phyloP scores from a whole-genome alignment of 2,113 vertebrate genomes.

The Falco punctatus region DNA sequence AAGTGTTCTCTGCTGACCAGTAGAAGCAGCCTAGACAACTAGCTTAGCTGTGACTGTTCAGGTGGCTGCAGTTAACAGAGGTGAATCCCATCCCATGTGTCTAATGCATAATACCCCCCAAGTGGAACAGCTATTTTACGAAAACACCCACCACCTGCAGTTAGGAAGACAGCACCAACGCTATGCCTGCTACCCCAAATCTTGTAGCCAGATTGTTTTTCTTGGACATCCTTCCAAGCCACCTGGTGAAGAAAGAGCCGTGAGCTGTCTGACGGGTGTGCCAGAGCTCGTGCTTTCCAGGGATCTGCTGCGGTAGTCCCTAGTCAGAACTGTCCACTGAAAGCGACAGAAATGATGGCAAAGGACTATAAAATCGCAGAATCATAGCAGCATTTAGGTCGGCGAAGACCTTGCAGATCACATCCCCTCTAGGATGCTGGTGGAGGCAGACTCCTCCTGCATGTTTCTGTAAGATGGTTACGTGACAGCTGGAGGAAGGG shows the following conservation, averaged over 20 bases:
- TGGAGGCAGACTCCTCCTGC: background rate
- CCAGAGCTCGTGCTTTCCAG: background rate
- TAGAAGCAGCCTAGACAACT: background rate
- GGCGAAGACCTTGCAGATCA: too few species aligned
- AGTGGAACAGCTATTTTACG: background rate
- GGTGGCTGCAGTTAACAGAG: background rate
- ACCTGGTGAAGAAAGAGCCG: background rate
- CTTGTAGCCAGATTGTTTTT: background rate
- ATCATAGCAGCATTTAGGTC: too few species aligned
- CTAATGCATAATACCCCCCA: background rate
- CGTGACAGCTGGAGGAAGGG: background rate
- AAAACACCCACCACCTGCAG: background rate
- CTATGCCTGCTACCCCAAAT: background rate
- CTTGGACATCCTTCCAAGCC: background rate
- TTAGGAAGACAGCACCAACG: background rate
- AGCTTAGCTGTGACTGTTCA: background rate
- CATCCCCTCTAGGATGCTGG: background rate
- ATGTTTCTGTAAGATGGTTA: background rate
- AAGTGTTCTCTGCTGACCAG: background rate
- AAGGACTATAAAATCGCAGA: background rate
- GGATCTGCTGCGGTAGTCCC: background rate
- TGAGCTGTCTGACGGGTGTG: background rate
- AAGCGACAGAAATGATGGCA: background rate
- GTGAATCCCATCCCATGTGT: background rate
- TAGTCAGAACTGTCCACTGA: background rate